Conservation (phyloP, 1,140 invertebrate genomes). For the Nylanderia fulva region DNA sequence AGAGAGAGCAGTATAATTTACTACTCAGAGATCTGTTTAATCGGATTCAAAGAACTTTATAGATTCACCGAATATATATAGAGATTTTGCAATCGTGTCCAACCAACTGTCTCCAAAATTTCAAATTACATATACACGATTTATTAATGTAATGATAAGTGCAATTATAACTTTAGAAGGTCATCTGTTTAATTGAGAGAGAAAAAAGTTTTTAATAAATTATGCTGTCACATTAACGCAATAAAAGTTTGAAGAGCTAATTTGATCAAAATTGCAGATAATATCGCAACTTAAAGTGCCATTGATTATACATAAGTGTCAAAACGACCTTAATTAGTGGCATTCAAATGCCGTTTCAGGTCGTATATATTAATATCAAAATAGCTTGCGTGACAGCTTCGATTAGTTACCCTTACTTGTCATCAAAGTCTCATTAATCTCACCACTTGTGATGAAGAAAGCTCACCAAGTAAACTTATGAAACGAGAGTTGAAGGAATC, state of each 20-base stretch:
- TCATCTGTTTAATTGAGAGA: background rate
- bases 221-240: background rate
- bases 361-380: slow-evolving; percentile 62
- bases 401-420: slow-evolving; percentile 61
- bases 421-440: slow-evolving; percentile 60
- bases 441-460: slow-evolving; percentile 39
- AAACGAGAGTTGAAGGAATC: slow-evolving; percentile 13
- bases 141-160: background rate
- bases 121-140: background rate
- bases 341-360: slow-evolving; percentile 50
- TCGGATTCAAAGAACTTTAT: background rate
- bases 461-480: slow-evolving; percentile 25
- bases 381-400: slow-evolving; percentile 53
- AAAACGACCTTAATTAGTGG: slow-evolving; percentile 51
- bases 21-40: background rate
- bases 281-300: slow-evolving; percentile 1
- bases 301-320: slow-evolving; percentile 31
- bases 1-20: background rate
- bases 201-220: background rate
- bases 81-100: background rate
- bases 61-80: background rate
- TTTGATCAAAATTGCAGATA: background rate
- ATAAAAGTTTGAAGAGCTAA: slow-evolving; percentile 26
- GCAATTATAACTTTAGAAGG: background rate
- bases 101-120: background rate